Evolutionary conservation across 2,888 invertebrate genomes (phyloP), one percentile per base, ranked within the genome.

Genomic region (Prosapia bicincta): DNA sequence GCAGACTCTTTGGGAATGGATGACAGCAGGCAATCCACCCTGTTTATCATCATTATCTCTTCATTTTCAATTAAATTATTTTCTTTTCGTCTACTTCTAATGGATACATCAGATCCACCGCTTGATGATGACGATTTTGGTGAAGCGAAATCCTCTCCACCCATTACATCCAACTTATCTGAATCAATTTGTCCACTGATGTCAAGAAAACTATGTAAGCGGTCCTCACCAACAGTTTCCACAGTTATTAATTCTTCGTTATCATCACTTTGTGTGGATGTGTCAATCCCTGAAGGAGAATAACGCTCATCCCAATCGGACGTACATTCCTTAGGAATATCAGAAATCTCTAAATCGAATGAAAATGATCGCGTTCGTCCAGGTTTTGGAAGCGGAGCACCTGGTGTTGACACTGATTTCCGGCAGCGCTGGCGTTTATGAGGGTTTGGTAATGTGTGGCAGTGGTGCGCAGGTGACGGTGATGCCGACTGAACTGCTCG

Each of bases 1-100:
- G 80, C 83, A 6, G 82, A 79, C 26, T 82, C 82, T 72, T 81
- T 80, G 0, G 81, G 80, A 25, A 80, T 71, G 0, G 72, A 71
- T 5, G 72, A 69, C n/a, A 69, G 38, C 26, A 76, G 25, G 6
- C 78, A 78, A 26, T 79, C 79, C 26, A 79, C 79, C 69, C 80
- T 77, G 1, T 79, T 78, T 20, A 80, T 78, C 78, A 80, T 79
- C 23, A 79, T 73, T 28, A 80, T 75, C 28, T 80, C 80, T 67
- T 80, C 79, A 24, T 79, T 69, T 7, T 68, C 72, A 10, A 69
- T 69, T 67, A 26, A 66, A 66, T 66, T 67, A 30, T 9, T 30
- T 3, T 76, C 76, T 13, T 38, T 73, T 26, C 69, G 26, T 24
- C 69, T 71, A 32, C 71, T 74, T n/a, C 70, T 72, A 38, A 76